phyloP scores from a whole-genome alignment of 2,113 vertebrate genomes.

The Cyprinodon variegatus region DNA sequence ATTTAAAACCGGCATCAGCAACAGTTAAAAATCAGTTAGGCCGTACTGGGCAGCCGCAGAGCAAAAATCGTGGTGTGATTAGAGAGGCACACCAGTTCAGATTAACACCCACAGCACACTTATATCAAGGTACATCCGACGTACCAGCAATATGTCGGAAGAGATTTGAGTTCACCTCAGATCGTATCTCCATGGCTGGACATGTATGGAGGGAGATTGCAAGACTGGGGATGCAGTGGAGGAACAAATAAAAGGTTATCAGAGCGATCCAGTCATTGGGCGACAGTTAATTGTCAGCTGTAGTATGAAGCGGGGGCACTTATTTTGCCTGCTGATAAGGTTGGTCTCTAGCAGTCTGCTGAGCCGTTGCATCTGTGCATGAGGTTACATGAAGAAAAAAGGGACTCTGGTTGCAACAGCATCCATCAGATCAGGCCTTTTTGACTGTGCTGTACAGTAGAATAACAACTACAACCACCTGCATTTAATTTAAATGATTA shows the following conservation, averaged over 20 bases:
- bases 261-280: constrained; percentile 74
- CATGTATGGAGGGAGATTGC: constrained; percentile 50
- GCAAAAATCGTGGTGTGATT: constrained; percentile 16
- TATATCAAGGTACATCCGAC: constrained; percentile 38
- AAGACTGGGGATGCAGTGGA: constrained; percentile 17
- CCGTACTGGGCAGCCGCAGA: constrained; percentile 12
- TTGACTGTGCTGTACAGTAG: constrained; percentile 30
- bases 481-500: constrained; percentile 24
- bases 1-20: constrained; percentile 12
- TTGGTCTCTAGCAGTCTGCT: constrained; percentile 58
- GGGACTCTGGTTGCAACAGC: constrained; percentile 59
- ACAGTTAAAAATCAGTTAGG: constrained; percentile 27
- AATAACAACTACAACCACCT: constrained; percentile 20
- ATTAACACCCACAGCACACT: constrained; percentile 6
- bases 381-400: constrained; percentile 56
- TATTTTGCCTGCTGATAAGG: constrained; percentile 77
- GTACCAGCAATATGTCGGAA: constrained; percentile 48
- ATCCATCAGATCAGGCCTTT: constrained; percentile 60
- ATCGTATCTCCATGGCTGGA: constrained; percentile 40
- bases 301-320: constrained; percentile 57
- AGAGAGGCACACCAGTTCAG: neutral
- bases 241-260: constrained; percentile 76
- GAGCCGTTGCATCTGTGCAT: constrained; percentile 61
- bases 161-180: constrained; percentile 71
- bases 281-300: constrained; percentile 75